phyloP scores from a whole-genome alignment of 92 coral and sea anemone genomes.

The Palythoa caribaeorum region DNA sequence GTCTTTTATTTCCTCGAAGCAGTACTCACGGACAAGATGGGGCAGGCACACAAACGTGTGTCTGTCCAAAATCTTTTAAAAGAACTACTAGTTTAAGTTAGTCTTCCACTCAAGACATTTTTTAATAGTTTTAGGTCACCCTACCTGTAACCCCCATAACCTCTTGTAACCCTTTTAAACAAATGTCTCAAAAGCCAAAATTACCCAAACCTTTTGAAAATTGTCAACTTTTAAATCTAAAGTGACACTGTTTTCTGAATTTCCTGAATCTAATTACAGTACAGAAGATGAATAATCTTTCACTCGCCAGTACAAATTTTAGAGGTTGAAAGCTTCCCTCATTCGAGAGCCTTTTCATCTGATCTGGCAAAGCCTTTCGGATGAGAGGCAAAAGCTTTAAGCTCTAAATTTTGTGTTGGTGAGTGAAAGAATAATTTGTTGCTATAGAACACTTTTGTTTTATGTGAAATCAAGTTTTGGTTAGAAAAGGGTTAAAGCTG shows the following conservation, averaged over 20 bases:
- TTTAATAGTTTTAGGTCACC: no score
- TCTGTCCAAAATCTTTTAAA: not conserved
- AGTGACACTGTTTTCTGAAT: no score
- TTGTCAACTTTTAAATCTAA: no score
- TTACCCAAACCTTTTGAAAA: not conserved
- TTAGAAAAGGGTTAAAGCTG: not conserved
- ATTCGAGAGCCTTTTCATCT: not conserved
- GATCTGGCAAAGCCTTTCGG: no score
- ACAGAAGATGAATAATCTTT: not conserved
- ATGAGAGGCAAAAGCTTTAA: no score
- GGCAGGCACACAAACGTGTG: not conserved
- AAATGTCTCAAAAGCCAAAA: not conserved
- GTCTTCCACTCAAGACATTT: no score
- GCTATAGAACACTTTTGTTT: not conserved
- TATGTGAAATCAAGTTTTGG: not conserved
- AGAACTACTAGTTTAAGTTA: not conserved
- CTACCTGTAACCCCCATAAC: no score
- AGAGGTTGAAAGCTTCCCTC: constrained; percentile 1
- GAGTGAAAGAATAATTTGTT: not conserved
- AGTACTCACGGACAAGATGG: not conserved
- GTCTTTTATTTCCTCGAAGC: not conserved
- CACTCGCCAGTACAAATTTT: no score
- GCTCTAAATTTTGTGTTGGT: not conserved
- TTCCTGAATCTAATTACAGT: not conserved
- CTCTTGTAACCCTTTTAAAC: not conserved